phyloP scores from a whole-genome alignment of 2,888 invertebrate species.

The Nezara viridula region DNA sequence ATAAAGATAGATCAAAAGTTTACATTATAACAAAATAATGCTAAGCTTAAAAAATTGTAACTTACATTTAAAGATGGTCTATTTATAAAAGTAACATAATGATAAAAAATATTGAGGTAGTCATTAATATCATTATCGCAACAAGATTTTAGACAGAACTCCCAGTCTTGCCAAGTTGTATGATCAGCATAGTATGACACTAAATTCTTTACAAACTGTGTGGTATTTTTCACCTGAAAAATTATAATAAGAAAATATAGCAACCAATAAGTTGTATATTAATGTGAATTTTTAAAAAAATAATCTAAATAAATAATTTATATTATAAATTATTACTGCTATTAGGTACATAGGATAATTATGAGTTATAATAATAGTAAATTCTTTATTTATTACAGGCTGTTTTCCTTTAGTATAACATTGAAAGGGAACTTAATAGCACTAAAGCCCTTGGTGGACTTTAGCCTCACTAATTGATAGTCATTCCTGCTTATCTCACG shows the following conservation, averaged over 20 bases:
- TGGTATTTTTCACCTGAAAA: not conserved
- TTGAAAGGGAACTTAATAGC: no score
- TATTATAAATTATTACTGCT: not conserved
- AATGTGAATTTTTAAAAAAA: not conserved
- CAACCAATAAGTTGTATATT: no score
- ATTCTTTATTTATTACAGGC: no score
- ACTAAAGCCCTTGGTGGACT: no score
- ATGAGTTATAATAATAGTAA: no score
- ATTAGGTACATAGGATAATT: no score
- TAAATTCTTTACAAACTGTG: not conserved
- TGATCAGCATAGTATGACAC: not conserved
- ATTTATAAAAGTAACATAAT: not conserved
- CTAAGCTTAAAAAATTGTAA: not conserved
- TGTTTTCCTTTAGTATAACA: no score
- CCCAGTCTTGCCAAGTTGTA: slow-evolving; percentile 5
- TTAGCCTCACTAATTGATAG: no score
- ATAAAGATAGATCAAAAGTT: no score
- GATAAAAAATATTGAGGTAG: not conserved
- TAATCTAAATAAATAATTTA: not conserved
- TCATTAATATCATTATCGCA: not conserved
- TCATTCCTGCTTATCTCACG: no score
- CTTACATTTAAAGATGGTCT: slow-evolving; percentile 14
- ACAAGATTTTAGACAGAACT: not conserved
- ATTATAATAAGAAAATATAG: not conserved
- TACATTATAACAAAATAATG: not conserved